phyloP scores from a whole-genome alignment of 2,797 vertebrate species.

The Molossus alvarezi region DNA sequence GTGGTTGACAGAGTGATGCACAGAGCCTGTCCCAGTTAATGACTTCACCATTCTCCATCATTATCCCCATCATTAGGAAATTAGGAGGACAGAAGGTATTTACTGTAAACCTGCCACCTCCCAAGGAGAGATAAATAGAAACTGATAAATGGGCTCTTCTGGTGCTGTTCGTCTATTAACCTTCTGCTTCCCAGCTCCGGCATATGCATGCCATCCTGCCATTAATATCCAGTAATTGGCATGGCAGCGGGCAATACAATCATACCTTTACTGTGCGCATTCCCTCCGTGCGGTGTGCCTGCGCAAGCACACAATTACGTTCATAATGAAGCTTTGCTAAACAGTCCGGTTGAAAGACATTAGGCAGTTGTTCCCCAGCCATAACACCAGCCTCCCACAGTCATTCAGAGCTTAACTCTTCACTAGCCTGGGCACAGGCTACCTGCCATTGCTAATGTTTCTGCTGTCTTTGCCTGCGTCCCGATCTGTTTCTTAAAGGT shows the following conservation, averaged over 20 bases:
- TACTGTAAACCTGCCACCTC: conserved; percentile 99
- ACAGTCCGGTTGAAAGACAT: conserved; percentile 41
- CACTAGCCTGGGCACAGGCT: not conserved
- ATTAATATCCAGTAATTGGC: conserved; percentile 98
- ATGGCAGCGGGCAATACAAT: conserved; percentile 87
- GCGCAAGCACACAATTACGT: not conserved
- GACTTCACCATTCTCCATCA: conserved; percentile 99
- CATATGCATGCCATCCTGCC: conserved; percentile 96
- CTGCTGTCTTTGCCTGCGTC: not conserved
- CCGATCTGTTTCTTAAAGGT: conserved; percentile 9
- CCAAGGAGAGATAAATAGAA: conserved; percentile 99
- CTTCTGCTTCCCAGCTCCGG: conserved; percentile 97
- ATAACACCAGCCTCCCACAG: conserved; percentile 67
- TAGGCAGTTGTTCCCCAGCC: conserved; percentile 71
- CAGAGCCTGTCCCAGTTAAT: conserved; percentile 98
- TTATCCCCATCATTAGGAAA: conserved; percentile 99
- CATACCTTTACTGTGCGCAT: conserved; percentile 84
- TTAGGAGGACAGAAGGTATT: conserved; percentile 99
- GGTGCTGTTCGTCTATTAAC: conserved; percentile 98
- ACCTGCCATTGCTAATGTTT: conserved; percentile 31
- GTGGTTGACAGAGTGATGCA: conserved; percentile 99
- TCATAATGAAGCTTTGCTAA: conserved; percentile 69
- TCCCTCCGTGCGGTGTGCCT: conserved; percentile 70
- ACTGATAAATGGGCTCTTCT: conserved; percentile 99
- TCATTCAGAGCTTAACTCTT: conserved; percentile 77